phyloP scores from a whole-genome alignment of 1,140 invertebrate genomes.

The Drosophila subobscura region DNA sequence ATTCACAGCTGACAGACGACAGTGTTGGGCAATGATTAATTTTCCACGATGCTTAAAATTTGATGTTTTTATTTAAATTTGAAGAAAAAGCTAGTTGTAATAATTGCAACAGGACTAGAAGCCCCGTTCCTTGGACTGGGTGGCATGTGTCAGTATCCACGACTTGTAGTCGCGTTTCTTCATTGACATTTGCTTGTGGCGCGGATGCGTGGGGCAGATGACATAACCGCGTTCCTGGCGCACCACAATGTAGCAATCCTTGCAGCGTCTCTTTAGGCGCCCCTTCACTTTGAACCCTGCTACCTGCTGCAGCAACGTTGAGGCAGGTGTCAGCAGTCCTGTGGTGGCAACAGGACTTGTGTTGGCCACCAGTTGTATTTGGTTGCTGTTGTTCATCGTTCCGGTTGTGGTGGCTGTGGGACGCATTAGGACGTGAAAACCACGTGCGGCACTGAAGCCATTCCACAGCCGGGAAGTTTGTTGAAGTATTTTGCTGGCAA shows the following conservation, averaged over 20 bases:
- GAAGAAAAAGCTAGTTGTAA: constrained; percentile 18
- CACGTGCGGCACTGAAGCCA: constrained; percentile 34
- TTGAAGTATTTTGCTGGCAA: constrained; percentile 54
- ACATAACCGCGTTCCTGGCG: constrained; percentile 88
- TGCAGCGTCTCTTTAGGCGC: constrained; percentile 87
- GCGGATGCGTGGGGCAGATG: constrained; percentile 89
- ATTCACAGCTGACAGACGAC: neutral
- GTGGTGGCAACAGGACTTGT: neutral
- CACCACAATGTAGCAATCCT: constrained; percentile 89
- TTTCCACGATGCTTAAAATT: neutral
- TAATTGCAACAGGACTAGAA: constrained; percentile 83
- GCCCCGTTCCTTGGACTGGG: constrained; percentile 86
- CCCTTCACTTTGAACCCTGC: constrained; percentile 85
- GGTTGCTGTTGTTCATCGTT: constrained; percentile 7
- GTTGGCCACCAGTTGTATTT: constrained; percentile 16
- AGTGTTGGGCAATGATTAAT: constrained; percentile 30
- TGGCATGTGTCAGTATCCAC: constrained; percentile 89
- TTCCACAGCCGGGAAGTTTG: constrained; percentile 49
- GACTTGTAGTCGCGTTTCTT: constrained; percentile 86
- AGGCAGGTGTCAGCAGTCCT: constrained; percentile 51
- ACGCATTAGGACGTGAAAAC: constrained; percentile 59
- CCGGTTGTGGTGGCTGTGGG: constrained; percentile 17
- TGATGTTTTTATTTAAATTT: constrained; percentile 14
- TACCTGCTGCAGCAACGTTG: constrained; percentile 62
- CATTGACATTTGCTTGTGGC: constrained; percentile 92